Percentiles rank a stretch among this genome's conserved stretches.
phyloP scores from a whole-genome alignment of 1,140 invertebrate species.

The Chironomus striatipennis region DNA sequence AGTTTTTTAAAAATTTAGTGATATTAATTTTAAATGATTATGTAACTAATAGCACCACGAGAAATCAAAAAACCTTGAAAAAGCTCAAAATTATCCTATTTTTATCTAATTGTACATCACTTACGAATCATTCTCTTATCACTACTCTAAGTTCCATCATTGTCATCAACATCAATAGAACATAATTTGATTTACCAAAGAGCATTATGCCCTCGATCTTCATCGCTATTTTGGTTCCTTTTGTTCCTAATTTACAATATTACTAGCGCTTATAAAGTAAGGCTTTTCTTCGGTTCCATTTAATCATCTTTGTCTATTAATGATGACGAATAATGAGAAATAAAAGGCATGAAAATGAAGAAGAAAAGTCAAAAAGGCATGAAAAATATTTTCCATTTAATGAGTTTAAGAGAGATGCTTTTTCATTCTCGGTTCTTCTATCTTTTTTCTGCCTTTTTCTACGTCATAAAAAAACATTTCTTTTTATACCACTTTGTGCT shows the following conservation, averaged over 20 bases:
- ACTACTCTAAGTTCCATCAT: too few species aligned
- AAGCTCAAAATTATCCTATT: too few species aligned
- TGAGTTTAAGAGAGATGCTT: neutral
- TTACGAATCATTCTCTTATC: too few species aligned
- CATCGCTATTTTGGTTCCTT: neutral
- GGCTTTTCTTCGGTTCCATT: neutral
- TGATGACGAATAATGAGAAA: neutral
- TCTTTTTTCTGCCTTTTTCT: neutral
- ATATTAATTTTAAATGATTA: too few species aligned
- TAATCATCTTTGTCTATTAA: neutral
- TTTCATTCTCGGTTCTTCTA: too few species aligned
- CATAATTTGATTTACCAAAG: neutral
- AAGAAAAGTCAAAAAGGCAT: constrained; percentile 6
- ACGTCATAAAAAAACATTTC: neutral
- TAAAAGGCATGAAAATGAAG: neutral
- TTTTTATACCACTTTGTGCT: neutral
- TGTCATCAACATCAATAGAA: neutral
- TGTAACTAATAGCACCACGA: too few species aligned
- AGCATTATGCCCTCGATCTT: neutral
- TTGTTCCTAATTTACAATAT: constrained; percentile 1
- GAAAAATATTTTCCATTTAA: neutral
- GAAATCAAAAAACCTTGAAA: too few species aligned
- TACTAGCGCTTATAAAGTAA: neutral
- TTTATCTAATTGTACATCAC: too few species aligned
- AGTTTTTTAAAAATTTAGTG: too few species aligned